Evolutionary conservation across 2,888 invertebrate species (phyloP), one percentile per base, ranked within the genome.

Genomic region (Ptychoptera albimana): DNA sequence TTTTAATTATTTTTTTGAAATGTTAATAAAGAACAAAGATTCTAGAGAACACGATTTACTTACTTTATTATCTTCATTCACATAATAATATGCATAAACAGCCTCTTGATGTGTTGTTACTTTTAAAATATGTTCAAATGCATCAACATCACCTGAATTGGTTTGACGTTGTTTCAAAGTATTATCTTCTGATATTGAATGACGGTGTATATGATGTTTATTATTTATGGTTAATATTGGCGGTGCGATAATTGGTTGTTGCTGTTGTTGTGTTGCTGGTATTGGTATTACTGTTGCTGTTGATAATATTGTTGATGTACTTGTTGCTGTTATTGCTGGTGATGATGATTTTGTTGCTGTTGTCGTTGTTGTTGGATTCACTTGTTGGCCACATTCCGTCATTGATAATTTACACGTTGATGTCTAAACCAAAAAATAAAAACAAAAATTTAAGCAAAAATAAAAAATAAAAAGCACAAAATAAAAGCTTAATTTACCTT

Each of bases 41-140:
- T 11, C 4, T 32, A 7, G 9, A 32, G n/a, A n/a, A 39, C 6
- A 38, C 14, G 10, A 1, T 11, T 9, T 39, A 37, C 56, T 54
- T 60, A 79, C 82, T 71, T 85, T 81, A 63, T 87, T 85, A 55
- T 86, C 77, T 54, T 82, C 80, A 60, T 91, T 89, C 60, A 85
- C 77, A 61, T 91, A 93, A 66, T 92, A 91, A 66, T 86, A 92
- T 1, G 89, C 83, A 71, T 92, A 84, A 13, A 65, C 70, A 1
- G 91, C 83, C 53, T 93, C 92, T 57, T 91, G 87, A 53, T 86
- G 80, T 38, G 82, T 71, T 43, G 89, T 87, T 53, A 84, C 85
- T 65, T 75, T 74, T 40, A 79, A 68, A 51, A 79, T 76, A 57
- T 80, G 78, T 50, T 80, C 80, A 59, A 79, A 80, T 30, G 79